A percentile compares a stretch with the other conserved stretches of the same genome.
Evolutionary conservation across 2,888 invertebrate genomes (phyloP).

Genomic region (Octodonta nipae): DNA sequence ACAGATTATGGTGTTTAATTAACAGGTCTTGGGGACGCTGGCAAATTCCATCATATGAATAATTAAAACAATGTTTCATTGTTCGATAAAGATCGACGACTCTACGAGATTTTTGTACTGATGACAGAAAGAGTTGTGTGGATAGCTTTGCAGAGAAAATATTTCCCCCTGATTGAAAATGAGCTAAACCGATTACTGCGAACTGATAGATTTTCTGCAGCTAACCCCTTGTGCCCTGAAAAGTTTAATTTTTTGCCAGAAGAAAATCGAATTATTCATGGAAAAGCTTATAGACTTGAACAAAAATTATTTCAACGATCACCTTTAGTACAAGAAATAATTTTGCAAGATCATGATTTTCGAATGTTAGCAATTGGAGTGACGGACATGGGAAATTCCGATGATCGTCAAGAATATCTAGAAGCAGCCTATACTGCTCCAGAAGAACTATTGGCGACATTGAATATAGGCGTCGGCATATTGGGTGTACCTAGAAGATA

Average conservation of each 20-base stretch:
- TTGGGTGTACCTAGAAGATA: slow-evolving; percentile 42
- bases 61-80: slow-evolving; percentile 42
- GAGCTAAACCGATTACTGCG: too few species aligned
- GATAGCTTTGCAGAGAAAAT: slow-evolving; percentile 47
- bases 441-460: slow-evolving; percentile 39
- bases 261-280: too few species aligned
- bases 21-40: slow-evolving; percentile 41
- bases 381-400: too few species aligned
- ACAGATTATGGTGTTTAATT: slow-evolving; percentile 48
- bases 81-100: slow-evolving; percentile 49
- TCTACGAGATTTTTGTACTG: slow-evolving; percentile 45
- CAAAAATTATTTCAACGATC: too few species aligned
- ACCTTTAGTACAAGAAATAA: too few species aligned
- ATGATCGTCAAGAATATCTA: slow-evolving; percentile 40
- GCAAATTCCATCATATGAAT: slow-evolving; percentile 48
- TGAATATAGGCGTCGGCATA: slow-evolving; percentile 44
- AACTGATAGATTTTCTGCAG: too few species aligned
- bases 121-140: slow-evolving; percentile 49
- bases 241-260: too few species aligned
- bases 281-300: too few species aligned
- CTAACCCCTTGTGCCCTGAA: too few species aligned
- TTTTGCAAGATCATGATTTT: too few species aligned
- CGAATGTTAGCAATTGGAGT: too few species aligned
- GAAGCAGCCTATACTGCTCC: slow-evolving; percentile 41
- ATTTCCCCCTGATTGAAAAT: slow-evolving; percentile 47